Base-by-base conservation (phyloP, 2,888 invertebrate genomes). In the Spilosoma lubricipeda region DNA sequence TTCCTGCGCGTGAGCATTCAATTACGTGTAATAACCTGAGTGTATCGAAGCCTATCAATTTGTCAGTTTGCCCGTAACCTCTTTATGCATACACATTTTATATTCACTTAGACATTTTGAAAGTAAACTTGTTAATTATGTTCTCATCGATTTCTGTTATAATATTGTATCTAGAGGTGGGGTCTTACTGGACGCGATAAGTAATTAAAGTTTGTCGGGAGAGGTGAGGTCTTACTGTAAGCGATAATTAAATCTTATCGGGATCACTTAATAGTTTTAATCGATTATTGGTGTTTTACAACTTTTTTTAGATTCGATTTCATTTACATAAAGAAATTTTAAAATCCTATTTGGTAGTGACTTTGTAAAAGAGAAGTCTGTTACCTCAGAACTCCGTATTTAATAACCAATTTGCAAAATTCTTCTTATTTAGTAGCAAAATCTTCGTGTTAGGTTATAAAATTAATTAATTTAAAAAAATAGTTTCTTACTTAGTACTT, bases 71-170 rank as follows among this genome's bases (percentile, higher is more conserved):
- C 82, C 82, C 77, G 82, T 86, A 85, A 88, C 85, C 86, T 85
- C 87, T 87, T 88, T 86, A 86, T 82, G 83, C 77, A 75, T 80
- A 82, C 82, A 73, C 69, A 79, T 84, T 85, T 86, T 86, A 85
- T 85, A 85, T 85, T 86, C 92, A 92, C 91, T 93, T 91, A 91
- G 91, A 90, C 81, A 88, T 90, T 93, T 93, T 89, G 93, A 94
- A 94, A 94, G 93, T 90, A 88, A 91, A 90, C 92, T 92, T 90
- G 92, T 93, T 93, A 93, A 93, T 93, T 93, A 92, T 86, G 89
- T 86, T 89, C 90, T 89, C 91, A 91, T 94, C 90, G 89, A 93
- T 93, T 90, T 88, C 85, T 89, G 90, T 87, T 90, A 85, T 89
- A 89, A 90, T 92, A 90, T 91, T 90, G 91, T 90, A 88, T 76